Evolutionary conservation across 1,140 invertebrate species (phyloP), one percentile per base, ranked within the genome.

Genomic region (Lerema accius): DNA sequence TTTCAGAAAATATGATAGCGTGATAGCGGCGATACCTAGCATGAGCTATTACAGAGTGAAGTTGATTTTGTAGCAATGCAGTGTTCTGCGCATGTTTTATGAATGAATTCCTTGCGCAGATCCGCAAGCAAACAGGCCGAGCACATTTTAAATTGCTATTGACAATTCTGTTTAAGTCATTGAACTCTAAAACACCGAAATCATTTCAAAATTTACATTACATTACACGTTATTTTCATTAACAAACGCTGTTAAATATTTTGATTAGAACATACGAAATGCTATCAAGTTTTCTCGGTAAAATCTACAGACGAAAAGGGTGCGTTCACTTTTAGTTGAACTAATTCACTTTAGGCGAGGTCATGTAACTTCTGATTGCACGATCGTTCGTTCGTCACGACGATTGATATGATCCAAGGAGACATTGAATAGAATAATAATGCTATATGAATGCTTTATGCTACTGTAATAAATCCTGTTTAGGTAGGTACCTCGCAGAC

Each of bases 31-130:
- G 67, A 73, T 80, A 73, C 73, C 67, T 73, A 69, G 64, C 55
- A 64, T 46, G 65, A 67, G 51, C 63, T 58, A 58, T 65, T 78
- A 81, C 73, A 69, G 70, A 78, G 72, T 82, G 79, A 82, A 86
- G 77, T 86, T 84, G 75, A 80, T 81, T 87, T 87, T 89, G 86
- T 86, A 84, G 86, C 84, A 89, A 76, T 89, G 86, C 86, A 82
- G 86, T 80, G 78, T 80, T 87, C 74, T 89, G 86, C 86, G 86
- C 86, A 89, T 86, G 84, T 84, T 82, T 78, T 69, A 70, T 77
- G 72, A 77, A 80, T 76, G 73, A 72, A 70, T 62, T 51, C 69
- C 76, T 76, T 84, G 86, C 86, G 86, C 86, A 89, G 83, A 73
- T 69, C 68, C 66, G 68, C 73, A 71, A 73, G 65, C 64, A 64